Evolutionary conservation across 2,797 vertebrate species (phyloP).

Genomic region (Cossypha caffra): DNA sequence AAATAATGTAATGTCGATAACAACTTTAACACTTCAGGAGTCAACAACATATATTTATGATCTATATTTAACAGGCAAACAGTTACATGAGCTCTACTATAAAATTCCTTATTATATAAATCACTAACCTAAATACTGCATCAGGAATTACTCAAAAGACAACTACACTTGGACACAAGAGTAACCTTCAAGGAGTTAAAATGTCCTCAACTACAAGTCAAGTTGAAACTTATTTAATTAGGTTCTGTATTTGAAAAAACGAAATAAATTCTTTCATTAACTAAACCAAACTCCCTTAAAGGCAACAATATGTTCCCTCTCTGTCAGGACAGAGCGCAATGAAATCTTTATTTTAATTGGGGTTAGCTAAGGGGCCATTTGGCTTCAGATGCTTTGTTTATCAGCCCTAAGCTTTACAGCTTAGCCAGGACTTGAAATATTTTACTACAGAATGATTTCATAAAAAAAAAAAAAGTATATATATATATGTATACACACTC

Average conservation of each 20-base stretch:
- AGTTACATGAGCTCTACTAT: neutral
- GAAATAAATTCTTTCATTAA: conserved; percentile 83
- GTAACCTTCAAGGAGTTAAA: conserved; percentile 76
- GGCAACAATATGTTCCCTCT: conserved; percentile 83
- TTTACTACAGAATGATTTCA: conserved; percentile 71
- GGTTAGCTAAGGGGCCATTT: conserved; percentile 81
- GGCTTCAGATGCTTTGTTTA: conserved; percentile 81
- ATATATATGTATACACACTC: neutral
- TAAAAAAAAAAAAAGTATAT: neutral
- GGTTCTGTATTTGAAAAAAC: conserved; percentile 71
- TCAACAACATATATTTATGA: neutral
- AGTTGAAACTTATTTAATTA: conserved; percentile 82
- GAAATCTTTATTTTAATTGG: conserved; percentile 84
- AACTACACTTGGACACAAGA: conserved; percentile 5
- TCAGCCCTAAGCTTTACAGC: conserved; percentile 78
- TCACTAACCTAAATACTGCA: neutral
- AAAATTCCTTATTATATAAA: neutral
- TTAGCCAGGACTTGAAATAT: conserved; percentile 78
- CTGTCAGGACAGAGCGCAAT: conserved; percentile 80
- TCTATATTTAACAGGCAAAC: neutral
- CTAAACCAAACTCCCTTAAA: conserved; percentile 83
- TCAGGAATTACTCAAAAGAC: neutral
- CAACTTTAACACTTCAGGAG: neutral
- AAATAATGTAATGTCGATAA: neutral
- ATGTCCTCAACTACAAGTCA: conserved; percentile 72